Percentiles rank a stretch among this genome's conserved stretches.
These are phyloP conservation scores for Sesia bembeciformis DNA, from an alignment of 2,888 invertebrate species.

Conservation along the genomic window DNA sequence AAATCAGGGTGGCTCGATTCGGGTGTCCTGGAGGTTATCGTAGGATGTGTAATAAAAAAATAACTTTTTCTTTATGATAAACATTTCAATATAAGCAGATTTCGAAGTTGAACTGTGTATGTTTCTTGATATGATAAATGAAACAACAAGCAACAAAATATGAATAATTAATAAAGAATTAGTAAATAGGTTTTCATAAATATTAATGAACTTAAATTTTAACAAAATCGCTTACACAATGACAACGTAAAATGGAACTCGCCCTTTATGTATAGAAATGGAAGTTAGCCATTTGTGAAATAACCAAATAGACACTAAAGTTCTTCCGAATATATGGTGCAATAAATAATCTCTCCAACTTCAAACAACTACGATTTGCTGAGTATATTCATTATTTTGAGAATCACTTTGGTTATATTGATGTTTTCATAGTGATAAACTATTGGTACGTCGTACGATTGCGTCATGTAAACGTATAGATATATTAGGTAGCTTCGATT, in stretches of 20 bases:
- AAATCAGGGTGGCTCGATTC: too few relatives aligned
- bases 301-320: conserved; percentile 23
- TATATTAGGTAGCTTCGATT: conserved; percentile 31
- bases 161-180: too few relatives aligned
- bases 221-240: too few relatives aligned
- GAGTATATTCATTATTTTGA: conserved; percentile 24
- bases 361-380: conserved; percentile 20
- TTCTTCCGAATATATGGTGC: not conserved
- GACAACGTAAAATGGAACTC: not conserved
- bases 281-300: conserved; percentile 58
- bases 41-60: too few relatives aligned
- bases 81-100: too few relatives aligned
- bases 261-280: conserved; percentile 8
- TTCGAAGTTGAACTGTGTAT: too few relatives aligned
- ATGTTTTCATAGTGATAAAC: conserved; percentile 57
- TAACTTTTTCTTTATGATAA: too few relatives aligned
- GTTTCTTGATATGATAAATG: too few relatives aligned
- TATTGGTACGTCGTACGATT: conserved; percentile 60
- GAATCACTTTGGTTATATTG: conserved; percentile 52
- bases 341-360: not conserved
- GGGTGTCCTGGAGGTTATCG: too few relatives aligned
- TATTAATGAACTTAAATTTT: too few relatives aligned
- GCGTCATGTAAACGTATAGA: conserved; percentile 66
- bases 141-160: too few relatives aligned
- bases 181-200: too few relatives aligned